Base-by-base conservation (phyloP, 2,888 invertebrate genomes). In the Melikaiella ostensackeni region DNA sequence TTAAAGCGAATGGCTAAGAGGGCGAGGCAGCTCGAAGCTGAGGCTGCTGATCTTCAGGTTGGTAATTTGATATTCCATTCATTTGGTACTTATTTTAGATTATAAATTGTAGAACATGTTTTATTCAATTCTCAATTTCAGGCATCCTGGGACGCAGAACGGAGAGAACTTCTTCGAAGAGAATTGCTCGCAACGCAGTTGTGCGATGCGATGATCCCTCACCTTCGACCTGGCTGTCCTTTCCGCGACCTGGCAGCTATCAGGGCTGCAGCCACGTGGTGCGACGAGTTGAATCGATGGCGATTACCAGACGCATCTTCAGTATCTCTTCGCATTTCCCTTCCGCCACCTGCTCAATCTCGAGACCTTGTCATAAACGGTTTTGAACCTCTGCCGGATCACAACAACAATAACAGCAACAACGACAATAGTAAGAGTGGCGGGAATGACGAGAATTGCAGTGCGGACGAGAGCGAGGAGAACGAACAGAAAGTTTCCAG, bases 131-230 rank as follows among this genome's bases (percentile, higher is more conserved):
- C 62, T 50, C 38, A 19, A 6, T 24, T 2, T 16, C 86, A 90
- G 85, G 91, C 91, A 42, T 91, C 89, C 59, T 91, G 91, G 91
- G 91, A 91, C 79, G 91, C 89, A 5, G 91, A 91, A 76, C 86
- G 91, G 8, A 88, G 91, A 7, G 91, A 91, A 19, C 83, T 91
- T 3, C 79, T 91, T 50, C 89, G 91, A 4, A 87, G 90, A 2
- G 91, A 91, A 77, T 82, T 91, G 24, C 82, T 91, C 8, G 88
- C 87, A 3, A 88, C 89, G n/a, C 91, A 91, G 74, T 83, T 91
- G 7, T 91, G 90, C 80, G 91, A 91, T 24, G 89, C 90, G 8
- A 91, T 91, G 91, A 62, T 91, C 19, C 91, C 91, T 1, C 88
- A 91, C 77, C 82, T 91, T 42, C 86, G 90, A 76, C 91, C 91